phyloP scores from a whole-genome alignment of 2,113 vertebrate species.

The Burhinus oedicnemus region DNA sequence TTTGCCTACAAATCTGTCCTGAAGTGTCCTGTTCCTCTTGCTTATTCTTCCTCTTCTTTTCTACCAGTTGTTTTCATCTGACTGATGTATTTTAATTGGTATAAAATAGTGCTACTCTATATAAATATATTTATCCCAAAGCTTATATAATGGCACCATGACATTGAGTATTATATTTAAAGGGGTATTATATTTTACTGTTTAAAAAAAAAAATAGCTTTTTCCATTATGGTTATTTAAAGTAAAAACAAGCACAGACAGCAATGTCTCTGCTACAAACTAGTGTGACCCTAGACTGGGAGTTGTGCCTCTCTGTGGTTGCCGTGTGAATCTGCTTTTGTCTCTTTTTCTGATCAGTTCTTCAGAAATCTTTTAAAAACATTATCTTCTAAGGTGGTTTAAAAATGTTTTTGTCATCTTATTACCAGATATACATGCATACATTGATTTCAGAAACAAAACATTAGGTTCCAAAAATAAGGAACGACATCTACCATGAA shows the following conservation, averaged over 20 bases:
- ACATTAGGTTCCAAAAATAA: not conserved
- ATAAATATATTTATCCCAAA: not conserved
- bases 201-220: not conserved
- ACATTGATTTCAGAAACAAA: not conserved
- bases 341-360: not conserved
- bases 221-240: not conserved
- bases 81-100: not conserved
- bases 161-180: not conserved
- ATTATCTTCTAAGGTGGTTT: not conserved
- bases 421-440: not conserved
- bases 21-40: not conserved
- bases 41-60: not conserved
- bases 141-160: not conserved
- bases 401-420: not conserved
- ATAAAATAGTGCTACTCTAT: not conserved
- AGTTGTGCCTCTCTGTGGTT: not conserved
- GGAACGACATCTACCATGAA: not conserved
- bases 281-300: not conserved
- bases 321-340: not conserved
- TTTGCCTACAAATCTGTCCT: not conserved
- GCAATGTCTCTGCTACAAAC: not conserved
- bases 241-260: not conserved
- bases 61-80: not conserved
- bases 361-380: not conserved
- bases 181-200: not conserved